Base-by-base conservation (phyloP, 2,888 invertebrate genomes). In the Plebejus argus region DNA sequence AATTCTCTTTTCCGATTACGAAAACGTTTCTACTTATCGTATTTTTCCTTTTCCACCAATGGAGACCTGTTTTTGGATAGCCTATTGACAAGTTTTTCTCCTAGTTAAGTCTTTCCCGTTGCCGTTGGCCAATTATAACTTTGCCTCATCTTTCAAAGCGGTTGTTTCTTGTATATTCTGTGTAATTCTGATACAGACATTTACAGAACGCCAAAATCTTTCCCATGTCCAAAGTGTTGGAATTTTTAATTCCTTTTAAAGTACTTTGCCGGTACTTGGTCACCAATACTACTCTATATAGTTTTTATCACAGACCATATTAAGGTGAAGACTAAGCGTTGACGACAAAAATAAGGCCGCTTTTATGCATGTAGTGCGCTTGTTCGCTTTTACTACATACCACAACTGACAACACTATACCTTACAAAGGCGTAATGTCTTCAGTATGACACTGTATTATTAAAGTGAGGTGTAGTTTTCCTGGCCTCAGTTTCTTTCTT, bases 121-220 rank as follows among this genome's bases (percentile, higher is more conserved):
- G 15, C 28, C 28, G 12, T 33, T 28, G 28, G 35, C 0, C 10
- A 70, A 6, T 10, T n/a, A 71, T n/a, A 12, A 6, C 53, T 53
- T 39, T 6, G 3, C 33, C 4, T 71, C 2, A 6, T 35, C 39
- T 20, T 71, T 20, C 7, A 8, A 39, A 20, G n/a, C 1, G 3
- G 18, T n/a, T 20, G 71, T 18, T 49, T 75, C 12, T 15, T 18
- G 53, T 53, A 53, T 53, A 53, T 53, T 53, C 28, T 33, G 35
- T 5, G 28, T 75, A 20, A 8, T 20, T 39, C 20, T 35, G 72
- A 70, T 70, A 70, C 35, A 70, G 70, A 70, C 70, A 35, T 70
- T 70, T 70, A 2, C 70, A 58, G n/a, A 58, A 1, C 58, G 58
- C 6, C 58, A 58, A 20, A 61, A 61, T 5, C 3, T 61, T 61